These are phyloP conservation scores for Melanostigma gelatinosum DNA, from an alignment of 2,113 vertebrate genomes.

Conservation along the genomic window DNA sequence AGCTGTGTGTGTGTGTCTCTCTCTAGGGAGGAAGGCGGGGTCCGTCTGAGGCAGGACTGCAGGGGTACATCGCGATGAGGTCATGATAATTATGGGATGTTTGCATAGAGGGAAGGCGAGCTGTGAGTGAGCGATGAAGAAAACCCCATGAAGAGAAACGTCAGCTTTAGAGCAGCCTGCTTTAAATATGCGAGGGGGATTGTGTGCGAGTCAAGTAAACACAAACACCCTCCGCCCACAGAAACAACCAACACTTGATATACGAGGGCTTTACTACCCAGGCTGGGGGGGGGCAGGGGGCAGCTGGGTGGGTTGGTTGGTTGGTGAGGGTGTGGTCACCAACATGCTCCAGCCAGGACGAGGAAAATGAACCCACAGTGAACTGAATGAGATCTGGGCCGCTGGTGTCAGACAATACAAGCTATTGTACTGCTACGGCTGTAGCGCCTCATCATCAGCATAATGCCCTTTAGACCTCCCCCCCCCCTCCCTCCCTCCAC, in stretches of 20 bases:
- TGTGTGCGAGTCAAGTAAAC: neutral
- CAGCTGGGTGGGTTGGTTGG: conserved; percentile 15
- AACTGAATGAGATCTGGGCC: conserved; percentile 76
- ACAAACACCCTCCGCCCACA: neutral
- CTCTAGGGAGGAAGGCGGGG: conserved; percentile 40
- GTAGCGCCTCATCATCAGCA: conserved; percentile 71
- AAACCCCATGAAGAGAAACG: conserved; percentile 30
- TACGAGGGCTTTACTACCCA: neutral
- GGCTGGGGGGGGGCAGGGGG: conserved; percentile 1
- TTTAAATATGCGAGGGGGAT: neutral
- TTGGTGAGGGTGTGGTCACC: conserved; percentile 66
- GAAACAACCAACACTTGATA: conserved; percentile 2
- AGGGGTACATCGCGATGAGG: conserved; percentile 69
- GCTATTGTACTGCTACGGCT: conserved; percentile 68
- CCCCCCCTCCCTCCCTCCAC: conserved; percentile 19
- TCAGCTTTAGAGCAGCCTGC: conserved; percentile 24
- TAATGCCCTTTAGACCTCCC: conserved; percentile 68
- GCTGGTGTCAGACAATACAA: conserved; percentile 72
- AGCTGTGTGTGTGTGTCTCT: neutral
- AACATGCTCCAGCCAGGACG: conserved; percentile 54
- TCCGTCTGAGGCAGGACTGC: conserved; percentile 57
- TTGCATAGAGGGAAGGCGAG: conserved; percentile 60
- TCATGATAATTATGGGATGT: conserved; percentile 77
- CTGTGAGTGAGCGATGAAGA: conserved; percentile 42
- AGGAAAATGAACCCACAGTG: conserved; percentile 73